A percentile compares a stretch with the other conserved stretches of the same genome.
Conservation (phyloP, 2,888 invertebrate species). For the Lasioglossum morio region DNA sequence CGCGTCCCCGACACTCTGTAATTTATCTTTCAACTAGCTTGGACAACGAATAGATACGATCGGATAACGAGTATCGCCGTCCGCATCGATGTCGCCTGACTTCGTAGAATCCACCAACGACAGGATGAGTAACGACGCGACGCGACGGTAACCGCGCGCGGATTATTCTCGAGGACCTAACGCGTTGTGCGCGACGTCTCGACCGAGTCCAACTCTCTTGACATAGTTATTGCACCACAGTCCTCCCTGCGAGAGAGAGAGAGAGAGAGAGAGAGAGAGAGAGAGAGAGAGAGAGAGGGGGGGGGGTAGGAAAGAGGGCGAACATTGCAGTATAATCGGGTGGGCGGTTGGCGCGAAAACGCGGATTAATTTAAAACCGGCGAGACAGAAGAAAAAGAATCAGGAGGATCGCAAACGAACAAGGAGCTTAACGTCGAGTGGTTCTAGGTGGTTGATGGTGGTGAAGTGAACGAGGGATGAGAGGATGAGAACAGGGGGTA, state of each 20-base stretch:
- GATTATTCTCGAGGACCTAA: neutral
- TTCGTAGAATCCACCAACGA: neutral
- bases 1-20: conserved; percentile 15
- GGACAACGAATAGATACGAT: conserved; percentile 28
- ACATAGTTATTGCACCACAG: conserved; percentile 18
- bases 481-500: conserved; percentile 32
- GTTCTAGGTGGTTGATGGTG: conserved; percentile 61
- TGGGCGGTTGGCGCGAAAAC: conserved; percentile 39
- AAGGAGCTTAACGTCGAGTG: conserved; percentile 61
- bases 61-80: conserved; percentile 32
- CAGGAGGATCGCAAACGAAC: conserved; percentile 60
- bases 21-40: conserved; percentile 41
- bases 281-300: too few species aligned
- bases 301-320: neutral
- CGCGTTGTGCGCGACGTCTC: neutral
- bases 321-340: conserved; percentile 2
- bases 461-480: conserved; percentile 50
- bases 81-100: neutral
- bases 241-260: too few species aligned
- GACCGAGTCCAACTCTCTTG: conserved; percentile 21
- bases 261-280: too few species aligned
- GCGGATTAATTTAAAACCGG: conserved; percentile 57
- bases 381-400: conserved; percentile 50
- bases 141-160: neutral
- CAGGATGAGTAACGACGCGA: conserved; percentile 3